Evolutionary conservation across 2,888 invertebrate genomes (phyloP).

Genomic region (Euproctis similis): DNA sequence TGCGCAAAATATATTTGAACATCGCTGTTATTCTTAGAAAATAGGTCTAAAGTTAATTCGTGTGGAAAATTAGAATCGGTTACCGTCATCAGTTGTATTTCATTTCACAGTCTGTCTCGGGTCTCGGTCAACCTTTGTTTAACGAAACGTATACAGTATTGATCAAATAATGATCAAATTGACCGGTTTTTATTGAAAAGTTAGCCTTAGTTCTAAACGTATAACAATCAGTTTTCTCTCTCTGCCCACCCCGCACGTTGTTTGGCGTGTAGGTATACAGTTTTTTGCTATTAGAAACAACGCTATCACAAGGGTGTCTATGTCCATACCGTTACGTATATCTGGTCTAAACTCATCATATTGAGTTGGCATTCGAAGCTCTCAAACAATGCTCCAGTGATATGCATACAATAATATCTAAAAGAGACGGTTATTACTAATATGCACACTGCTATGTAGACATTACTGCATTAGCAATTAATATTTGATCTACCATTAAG

Average conservation of each 20-base stretch:
- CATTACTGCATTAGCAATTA: too few species aligned
- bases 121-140: constrained; percentile 31
- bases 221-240: too few species aligned
- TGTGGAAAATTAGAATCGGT: constrained; percentile 42
- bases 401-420: background rate
- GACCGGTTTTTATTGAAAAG: too few species aligned
- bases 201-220: too few species aligned
- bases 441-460: too few species aligned
- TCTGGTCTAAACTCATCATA: background rate
- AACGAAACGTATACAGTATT: constrained; percentile 44
- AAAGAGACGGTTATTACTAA: too few species aligned
- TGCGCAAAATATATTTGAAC: background rate
- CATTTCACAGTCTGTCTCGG: constrained; percentile 24
- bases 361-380: background rate
- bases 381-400: background rate
- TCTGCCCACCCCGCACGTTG: too few species aligned
- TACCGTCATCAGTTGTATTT: constrained; percentile 34
- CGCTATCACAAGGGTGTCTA: background rate
- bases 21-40: constrained; percentile 10
- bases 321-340: background rate
- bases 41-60: constrained; percentile 32
- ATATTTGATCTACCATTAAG: too few species aligned
- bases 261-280: constrained; percentile 32
- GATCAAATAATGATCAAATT: too few species aligned
- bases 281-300: constrained; percentile 9